Evolutionary conservation across 2,888 invertebrate genomes (phyloP).

Genomic region (Anorthoa munda): DNA sequence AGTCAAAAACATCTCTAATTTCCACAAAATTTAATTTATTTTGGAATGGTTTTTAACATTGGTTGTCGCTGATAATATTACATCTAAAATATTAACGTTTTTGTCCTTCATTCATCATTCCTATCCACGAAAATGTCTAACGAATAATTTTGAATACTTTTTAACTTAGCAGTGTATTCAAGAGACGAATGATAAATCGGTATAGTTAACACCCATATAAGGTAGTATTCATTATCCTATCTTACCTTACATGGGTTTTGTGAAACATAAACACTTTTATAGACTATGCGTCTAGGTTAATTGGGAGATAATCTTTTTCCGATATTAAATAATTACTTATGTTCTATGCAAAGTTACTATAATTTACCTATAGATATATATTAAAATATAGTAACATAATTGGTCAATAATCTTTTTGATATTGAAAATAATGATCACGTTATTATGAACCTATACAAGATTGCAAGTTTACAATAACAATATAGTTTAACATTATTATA

Average conservation of each 20-base stretch:
- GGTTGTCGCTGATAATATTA: no score
- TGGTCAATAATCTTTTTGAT: background rate
- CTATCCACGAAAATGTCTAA: background rate
- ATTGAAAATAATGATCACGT: constrained; percentile 9
- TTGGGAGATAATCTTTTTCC: constrained; percentile 6
- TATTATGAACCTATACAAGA: background rate
- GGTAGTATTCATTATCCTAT: background rate
- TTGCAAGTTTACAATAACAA: background rate
- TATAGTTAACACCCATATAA: no score
- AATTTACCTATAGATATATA: background rate
- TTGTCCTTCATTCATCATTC: no score
- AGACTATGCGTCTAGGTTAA: constrained; percentile 22
- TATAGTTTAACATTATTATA: no score
- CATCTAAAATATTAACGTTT: no score
- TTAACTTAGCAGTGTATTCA: background rate
- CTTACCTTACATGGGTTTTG: background rate
- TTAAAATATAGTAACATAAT: constrained; percentile 10
- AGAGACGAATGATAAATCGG: background rate
- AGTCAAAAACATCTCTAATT: no score
- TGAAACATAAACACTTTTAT: background rate
- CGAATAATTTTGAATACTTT: background rate
- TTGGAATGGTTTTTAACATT: no score
- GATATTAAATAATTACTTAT: constrained; percentile 19
- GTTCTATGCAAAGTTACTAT: background rate
- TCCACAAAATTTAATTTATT: no score